A percentile compares a stretch with the other conserved stretches of the same genome.
These are phyloP conservation scores for Eilema caniola DNA, from an alignment of 2,888 invertebrate genomes.

Conservation along the genomic window DNA sequence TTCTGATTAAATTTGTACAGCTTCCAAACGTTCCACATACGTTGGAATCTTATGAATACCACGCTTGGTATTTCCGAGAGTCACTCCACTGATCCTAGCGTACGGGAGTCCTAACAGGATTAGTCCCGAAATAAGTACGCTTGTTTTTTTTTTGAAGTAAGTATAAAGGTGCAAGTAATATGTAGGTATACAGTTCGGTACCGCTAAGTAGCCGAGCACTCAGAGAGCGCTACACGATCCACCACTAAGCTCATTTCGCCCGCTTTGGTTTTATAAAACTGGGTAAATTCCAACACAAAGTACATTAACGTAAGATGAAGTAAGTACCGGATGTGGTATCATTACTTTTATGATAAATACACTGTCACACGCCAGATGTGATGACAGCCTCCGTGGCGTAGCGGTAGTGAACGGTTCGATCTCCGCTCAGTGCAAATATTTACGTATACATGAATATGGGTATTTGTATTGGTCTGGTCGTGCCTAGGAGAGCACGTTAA, in stretches of 20 bases:
- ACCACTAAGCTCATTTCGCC: slow-evolving; percentile 81
- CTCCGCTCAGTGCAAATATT: too few relatives aligned
- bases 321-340: slow-evolving; percentile 49
- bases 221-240: slow-evolving; percentile 65
- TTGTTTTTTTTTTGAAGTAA: background rate
- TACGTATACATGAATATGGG: too few relatives aligned
- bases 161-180: slow-evolving; percentile 13
- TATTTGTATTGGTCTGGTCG: too few relatives aligned
- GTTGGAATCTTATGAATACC: background rate
- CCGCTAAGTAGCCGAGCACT: slow-evolving; percentile 77
- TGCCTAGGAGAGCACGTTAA: too few relatives aligned
- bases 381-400: too few relatives aligned
- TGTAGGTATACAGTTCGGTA: slow-evolving; percentile 23
- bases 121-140: background rate
- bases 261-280: slow-evolving; percentile 85
- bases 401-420: too few relatives aligned
- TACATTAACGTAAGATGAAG: slow-evolving; percentile 35
- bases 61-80: background rate
- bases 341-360: background rate
- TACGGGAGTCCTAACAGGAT: background rate
- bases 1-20: background rate
- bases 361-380: too few relatives aligned
- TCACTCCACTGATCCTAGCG: background rate
- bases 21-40: background rate
- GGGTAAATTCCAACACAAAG: slow-evolving; percentile 77